Evolutionary conservation across 2,797 vertebrate species (phyloP).

Genomic region (Helicolenus hilgendorfi): DNA sequence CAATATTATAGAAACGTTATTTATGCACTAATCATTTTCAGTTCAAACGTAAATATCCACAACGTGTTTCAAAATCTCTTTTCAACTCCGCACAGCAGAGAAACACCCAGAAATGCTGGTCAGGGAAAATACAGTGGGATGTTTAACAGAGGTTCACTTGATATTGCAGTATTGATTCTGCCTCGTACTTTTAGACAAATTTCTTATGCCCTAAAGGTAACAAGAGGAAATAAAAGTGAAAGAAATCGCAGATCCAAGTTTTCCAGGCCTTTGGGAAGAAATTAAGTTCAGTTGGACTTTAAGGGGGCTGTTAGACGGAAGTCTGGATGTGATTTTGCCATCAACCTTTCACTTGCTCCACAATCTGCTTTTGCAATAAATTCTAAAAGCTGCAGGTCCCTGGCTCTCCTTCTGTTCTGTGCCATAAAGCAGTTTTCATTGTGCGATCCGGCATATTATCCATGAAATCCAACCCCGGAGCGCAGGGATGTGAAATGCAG

Average conservation of each 20-base stretch:
- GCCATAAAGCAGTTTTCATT: conserved; percentile 63
- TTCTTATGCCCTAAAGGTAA: conserved; percentile 77
- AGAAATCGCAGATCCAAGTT: conserved; percentile 71
- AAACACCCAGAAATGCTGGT: conserved; percentile 47
- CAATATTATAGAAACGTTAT: background rate
- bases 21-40: background rate
- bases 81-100: conserved; percentile 5
- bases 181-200: conserved; percentile 69
- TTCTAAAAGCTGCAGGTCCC: conserved; percentile 56
- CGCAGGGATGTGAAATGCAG: conserved; percentile 29
- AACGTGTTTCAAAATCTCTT: conserved; percentile 18
- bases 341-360: conserved; percentile 79
- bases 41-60: background rate
- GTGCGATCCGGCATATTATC: conserved; percentile 56
- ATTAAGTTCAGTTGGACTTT: conserved; percentile 74
- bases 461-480: conserved; percentile 67
- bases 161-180: conserved; percentile 82
- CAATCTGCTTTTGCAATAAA: conserved; percentile 76
- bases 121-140: conserved; percentile 70
- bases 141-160: conserved; percentile 78
- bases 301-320: conserved; percentile 72
- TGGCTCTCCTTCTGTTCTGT: conserved; percentile 48
- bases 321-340: conserved; percentile 73
- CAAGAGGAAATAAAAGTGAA: conserved; percentile 77
- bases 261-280: conserved; percentile 75